phyloP scores from a whole-genome alignment of 2,113 vertebrate species.

The Cyanoderma ruficeps region DNA sequence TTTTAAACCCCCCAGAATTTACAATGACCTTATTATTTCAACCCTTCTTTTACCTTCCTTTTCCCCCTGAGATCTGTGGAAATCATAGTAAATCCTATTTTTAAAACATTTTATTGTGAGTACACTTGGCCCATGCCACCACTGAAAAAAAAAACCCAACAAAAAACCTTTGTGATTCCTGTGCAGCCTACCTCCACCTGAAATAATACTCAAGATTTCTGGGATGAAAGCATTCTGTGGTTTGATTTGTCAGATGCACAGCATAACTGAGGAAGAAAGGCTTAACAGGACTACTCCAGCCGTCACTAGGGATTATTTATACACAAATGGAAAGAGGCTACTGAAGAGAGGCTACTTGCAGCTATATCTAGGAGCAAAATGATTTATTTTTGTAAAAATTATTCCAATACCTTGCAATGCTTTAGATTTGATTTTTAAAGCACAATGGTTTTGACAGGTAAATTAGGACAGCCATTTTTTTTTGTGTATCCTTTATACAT shows the following conservation, averaged over 20 bases:
- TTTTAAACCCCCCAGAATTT: background rate
- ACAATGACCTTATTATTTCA: background rate
- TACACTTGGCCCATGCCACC: background rate
- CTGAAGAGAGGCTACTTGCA: slow-evolving; percentile 1
- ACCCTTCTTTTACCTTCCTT: background rate
- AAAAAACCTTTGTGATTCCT: background rate
- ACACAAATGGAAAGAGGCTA: slow-evolving; percentile 14
- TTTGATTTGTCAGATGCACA: background rate
- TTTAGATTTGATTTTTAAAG: slow-evolving; percentile 44
- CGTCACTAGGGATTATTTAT: slow-evolving; percentile 27
- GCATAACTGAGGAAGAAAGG: background rate
- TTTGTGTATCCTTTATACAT: background rate
- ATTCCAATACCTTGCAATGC: background rate
- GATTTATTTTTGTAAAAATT: slow-evolving; percentile 25
- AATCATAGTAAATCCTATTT: background rate
- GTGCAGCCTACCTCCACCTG: background rate
- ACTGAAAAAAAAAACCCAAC: background rate
- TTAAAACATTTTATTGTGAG: background rate
- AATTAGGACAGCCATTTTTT: slow-evolving; percentile 45
- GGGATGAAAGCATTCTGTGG: slow-evolving; percentile 7
- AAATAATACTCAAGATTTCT: background rate
- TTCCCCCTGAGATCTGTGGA: background rate
- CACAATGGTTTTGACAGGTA: slow-evolving; percentile 43
- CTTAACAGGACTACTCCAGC: slow-evolving; percentile 1
- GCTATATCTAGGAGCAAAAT: slow-evolving; percentile 11